Base-by-base conservation (phyloP, 1,140 invertebrate genomes). In the Anagrus nilaparvatae region DNA sequence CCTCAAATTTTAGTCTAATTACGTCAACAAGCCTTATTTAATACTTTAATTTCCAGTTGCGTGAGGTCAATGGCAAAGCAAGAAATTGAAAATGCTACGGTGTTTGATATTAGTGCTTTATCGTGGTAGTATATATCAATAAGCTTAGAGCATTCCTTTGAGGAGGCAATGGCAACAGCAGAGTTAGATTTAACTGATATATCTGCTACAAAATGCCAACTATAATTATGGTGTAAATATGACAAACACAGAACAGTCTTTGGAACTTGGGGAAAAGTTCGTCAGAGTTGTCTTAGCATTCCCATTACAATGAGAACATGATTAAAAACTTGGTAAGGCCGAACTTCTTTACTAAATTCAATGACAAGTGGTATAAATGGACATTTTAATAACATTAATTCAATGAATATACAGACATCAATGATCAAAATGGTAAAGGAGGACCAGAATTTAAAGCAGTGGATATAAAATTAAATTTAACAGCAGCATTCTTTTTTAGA, bases 11-110 rank as follows among this genome's bases (percentile, higher is more conserved):
- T 97, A 7, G 76, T 79, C 18, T 78, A 78, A 47, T 72, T 97
- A 3, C 70, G 93, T 13, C 88, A 94, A 56, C 92, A 97, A 67
- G 81, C 88, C 4, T 70, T 94, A 1, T 96, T 96, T 61, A 97
- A 95, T 65, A 79, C 84, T 4, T 71, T 96, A 4, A 74, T 97
- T 32, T 71, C 78, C 9, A 92, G 87, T 57, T 94, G 90, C 65
- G 82, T 97, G 18, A 70, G 92, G 28, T 75, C 83, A 3, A 77
- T 66, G 55, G 58, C 66, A 47, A 63, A 68, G 32, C 46, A 67
- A 65, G 86, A 88, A 58, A 63, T 84, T 16, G 84, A 89, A 47
- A 81, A 76, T 45, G 78, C 84, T 23, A 76, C 87, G 3, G 91
- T 94, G 71, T 84, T 96, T 59, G 92, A 97, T 70, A 77, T 96